phyloP scores from a whole-genome alignment of 2,797 vertebrate genomes.

The Tragelaphus oryx region DNA sequence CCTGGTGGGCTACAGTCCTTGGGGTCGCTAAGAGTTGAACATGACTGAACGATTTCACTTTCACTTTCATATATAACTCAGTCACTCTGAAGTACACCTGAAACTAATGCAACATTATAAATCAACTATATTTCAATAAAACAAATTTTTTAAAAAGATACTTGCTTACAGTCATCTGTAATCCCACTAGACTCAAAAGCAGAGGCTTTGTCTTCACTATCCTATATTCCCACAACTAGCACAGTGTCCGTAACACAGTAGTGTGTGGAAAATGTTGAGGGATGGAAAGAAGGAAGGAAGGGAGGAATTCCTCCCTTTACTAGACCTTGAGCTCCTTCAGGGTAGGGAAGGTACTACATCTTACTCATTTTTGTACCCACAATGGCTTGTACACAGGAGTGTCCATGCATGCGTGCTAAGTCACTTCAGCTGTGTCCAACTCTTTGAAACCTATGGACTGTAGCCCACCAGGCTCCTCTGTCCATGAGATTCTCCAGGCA shows the following conservation, averaged over 20 bases:
- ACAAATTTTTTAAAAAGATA: neutral
- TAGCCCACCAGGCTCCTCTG: neutral
- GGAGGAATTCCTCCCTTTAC: neutral
- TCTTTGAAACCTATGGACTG: neutral
- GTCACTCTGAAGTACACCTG: neutral
- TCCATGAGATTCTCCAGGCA: neutral
- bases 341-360: neutral
- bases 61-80: no score
- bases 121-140: neutral
- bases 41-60: neutral
- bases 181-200: neutral
- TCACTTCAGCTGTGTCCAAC: neutral
- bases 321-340: neutral
- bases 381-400: neutral
- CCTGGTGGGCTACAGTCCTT: neutral
- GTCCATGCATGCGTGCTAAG: neutral
- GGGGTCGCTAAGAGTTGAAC: neutral
- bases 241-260: neutral
- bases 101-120: neutral
- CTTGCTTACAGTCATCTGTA: neutral
- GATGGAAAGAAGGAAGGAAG: neutral
- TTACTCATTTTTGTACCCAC: conserved; percentile 21
- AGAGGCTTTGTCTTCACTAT: neutral
- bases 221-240: neutral
- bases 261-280: neutral